A percentile compares a stretch with the other conserved stretches of the same genome.
phyloP scores from a whole-genome alignment of 2,797 vertebrate genomes.

The Hapalemur alaotrensis region DNA sequence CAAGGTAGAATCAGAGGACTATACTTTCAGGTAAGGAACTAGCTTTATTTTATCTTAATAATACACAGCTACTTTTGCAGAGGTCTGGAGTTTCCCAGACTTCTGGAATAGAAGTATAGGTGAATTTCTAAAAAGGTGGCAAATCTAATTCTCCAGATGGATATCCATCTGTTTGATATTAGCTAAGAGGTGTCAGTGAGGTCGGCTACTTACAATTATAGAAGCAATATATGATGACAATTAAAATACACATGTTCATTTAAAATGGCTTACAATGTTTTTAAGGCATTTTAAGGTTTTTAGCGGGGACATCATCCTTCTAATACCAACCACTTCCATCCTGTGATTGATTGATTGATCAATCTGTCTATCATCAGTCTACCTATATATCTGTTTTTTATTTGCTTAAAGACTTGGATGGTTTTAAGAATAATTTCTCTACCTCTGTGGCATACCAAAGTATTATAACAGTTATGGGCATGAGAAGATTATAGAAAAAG shows the following conservation, averaged over 20 bases:
- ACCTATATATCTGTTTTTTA: neutral
- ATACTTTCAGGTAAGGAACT: slow-evolving; percentile 53
- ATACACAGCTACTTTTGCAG: neutral
- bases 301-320: neutral
- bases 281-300: neutral
- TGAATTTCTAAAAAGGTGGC: neutral
- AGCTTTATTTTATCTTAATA: slow-evolving; percentile 54
- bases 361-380: neutral
- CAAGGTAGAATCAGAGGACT: neutral
- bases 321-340: neutral
- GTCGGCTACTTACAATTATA: slow-evolving; percentile 35
- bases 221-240: neutral
- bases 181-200: neutral
- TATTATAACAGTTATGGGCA: neutral
- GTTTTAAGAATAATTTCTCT: slow-evolving; percentile 28
- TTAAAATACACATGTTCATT: neutral
- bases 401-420: neutral
- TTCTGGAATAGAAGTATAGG: neutral
- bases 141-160: neutral
- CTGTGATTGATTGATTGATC: neutral
- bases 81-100: neutral
- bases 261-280: neutral
- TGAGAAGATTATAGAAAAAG: neutral
- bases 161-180: neutral
- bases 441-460: neutral